phyloP scores from a whole-genome alignment of 1,140 invertebrate genomes.

The Danaus melanippus region DNA sequence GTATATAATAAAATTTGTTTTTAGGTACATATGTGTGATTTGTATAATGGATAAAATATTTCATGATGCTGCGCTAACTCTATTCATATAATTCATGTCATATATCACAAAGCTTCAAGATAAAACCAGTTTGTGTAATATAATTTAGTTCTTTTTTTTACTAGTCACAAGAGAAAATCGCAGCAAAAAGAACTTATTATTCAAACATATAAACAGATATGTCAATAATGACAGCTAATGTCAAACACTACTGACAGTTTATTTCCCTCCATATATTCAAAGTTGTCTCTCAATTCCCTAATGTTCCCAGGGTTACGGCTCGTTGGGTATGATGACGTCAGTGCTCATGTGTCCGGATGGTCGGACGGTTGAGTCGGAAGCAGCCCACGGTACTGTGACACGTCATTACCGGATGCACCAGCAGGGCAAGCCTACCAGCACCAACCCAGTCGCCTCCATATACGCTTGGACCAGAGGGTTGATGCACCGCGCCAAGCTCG shows the following conservation, averaged over 20 bases:
- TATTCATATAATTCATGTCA: too few relatives aligned
- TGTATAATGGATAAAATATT: not conserved
- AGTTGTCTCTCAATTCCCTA: too few relatives aligned
- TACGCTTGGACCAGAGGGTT: slow-evolving; percentile 94
- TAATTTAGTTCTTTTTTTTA: too few relatives aligned
- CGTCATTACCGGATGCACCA: slow-evolving; percentile 90
- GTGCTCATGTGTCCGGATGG: slow-evolving; percentile 94
- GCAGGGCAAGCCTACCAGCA: slow-evolving; percentile 87
- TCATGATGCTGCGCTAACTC: too few relatives aligned
- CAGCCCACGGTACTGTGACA: slow-evolving; percentile 93
- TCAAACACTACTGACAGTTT: too few relatives aligned
- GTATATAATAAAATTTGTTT: slow-evolving; percentile 21
- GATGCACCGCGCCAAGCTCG: slow-evolving; percentile 86
- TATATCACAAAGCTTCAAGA: too few relatives aligned
- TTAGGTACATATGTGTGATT: not conserved
- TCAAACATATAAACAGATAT: too few relatives aligned
- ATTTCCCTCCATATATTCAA: too few relatives aligned
- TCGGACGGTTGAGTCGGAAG: slow-evolving; percentile 91
- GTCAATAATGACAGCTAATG: too few relatives aligned
- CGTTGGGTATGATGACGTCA: slow-evolving; percentile 93
- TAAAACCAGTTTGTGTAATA: too few relatives aligned
- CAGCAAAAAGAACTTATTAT: too few relatives aligned
- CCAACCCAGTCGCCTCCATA: slow-evolving; percentile 93
- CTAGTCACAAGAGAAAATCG: too few relatives aligned
- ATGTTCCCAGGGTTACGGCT: slow-evolving; percentile 82